Base-by-base conservation (phyloP, 2,797 vertebrate genomes). In the Fratercula arctica region DNA sequence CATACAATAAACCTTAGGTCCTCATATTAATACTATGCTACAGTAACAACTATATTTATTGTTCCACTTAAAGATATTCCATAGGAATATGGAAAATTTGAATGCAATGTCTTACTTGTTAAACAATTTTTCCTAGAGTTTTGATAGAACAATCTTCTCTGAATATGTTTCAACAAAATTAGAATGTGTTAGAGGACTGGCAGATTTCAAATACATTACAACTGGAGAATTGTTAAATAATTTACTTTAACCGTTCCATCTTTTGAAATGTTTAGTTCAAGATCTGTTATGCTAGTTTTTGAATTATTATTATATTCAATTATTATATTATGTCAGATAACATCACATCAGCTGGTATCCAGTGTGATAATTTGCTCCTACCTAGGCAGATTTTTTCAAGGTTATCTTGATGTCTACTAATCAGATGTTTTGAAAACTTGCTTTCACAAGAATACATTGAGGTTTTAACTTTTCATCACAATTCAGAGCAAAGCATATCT, bases 401-500 rank as follows among this genome's bases (percentile, higher is more conserved):
- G 56, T 37, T 84, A 60, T 70, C 75, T 89, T 74, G 28, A 79
- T 70, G 16, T 16, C n/a, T 74, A 41, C 37, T 75, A 70, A 88
- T 82, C 16, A 53, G 85, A 80, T 72, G 26, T 50, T 86, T 82
- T 84, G n/a, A 89, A 94, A 89, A 68, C 15, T 75, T 76, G 25
- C 46, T 93, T 87, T 82, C 28, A 82, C 18, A 88, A 79, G 90
- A 87, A 74, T 53, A 9, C 24, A 48, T 12, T 1, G 5, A 85
- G 31, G 82, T 85, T 89, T 95, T 86, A 88, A 87, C 64, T 88
- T 92, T 69, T 79, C 57, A 53, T 69, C 51, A 68, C 41, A 53
- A 59, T 79, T 74, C 51, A 60, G 61, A 72, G 54, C 21, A 72
- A 92, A 84, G 37, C 35, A 56, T 76, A 88, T 81, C 56, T 82